Conservation (phyloP, 2,888 invertebrate genomes). For the Cephus nigrinus region DNA sequence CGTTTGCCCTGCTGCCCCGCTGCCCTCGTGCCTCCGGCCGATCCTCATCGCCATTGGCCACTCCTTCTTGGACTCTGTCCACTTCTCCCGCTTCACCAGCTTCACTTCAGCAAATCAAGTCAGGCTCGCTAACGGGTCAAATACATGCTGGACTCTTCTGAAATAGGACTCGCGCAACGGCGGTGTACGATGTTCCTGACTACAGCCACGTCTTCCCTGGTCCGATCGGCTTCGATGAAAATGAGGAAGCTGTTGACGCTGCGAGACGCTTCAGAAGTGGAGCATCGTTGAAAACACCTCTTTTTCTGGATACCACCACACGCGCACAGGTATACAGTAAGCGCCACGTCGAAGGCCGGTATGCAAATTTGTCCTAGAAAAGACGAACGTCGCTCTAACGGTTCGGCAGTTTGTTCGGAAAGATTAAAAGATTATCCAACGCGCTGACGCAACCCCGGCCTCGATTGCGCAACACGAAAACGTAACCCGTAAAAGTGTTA, state of each 20-base stretch:
- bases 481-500: constrained; percentile 53
- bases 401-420: constrained; percentile 25
- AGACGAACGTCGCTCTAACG: constrained; percentile 26
- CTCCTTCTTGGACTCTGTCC: constrained; percentile 1
- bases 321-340: too few species aligned
- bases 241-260: background rate
- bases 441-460: constrained; percentile 38
- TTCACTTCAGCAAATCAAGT: background rate
- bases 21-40: too few species aligned
- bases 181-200: too few species aligned
- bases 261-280: background rate
- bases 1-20: too few species aligned
- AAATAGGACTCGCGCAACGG: too few species aligned
- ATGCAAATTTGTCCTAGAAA: constrained; percentile 37
- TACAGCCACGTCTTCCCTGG: too few species aligned
- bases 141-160: too few species aligned
- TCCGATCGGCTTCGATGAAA: too few species aligned
- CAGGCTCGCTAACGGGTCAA: constrained; percentile 2
- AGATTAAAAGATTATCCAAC: constrained; percentile 50
- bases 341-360: constrained; percentile 12
- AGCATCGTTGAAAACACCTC: too few species aligned
- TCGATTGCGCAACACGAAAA: constrained; percentile 51
- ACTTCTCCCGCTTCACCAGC: constrained; percentile 1
- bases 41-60: background rate
- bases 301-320: too few species aligned